phyloP scores from a whole-genome alignment of 2,113 vertebrate genomes.

The Egretta garzetta region DNA sequence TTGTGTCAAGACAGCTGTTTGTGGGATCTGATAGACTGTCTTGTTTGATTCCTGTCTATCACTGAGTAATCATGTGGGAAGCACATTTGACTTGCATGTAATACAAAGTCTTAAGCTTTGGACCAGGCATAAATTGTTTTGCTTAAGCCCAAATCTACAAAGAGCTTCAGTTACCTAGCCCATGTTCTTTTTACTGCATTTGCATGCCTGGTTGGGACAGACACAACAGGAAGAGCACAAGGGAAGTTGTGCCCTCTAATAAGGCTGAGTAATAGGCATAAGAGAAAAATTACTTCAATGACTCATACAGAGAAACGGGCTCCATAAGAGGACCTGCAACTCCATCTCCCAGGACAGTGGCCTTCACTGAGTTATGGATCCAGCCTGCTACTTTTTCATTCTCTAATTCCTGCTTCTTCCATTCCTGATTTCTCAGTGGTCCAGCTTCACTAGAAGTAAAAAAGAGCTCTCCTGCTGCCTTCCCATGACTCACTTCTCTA shows the following conservation, averaged over 20 bases:
- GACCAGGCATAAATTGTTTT: not conserved
- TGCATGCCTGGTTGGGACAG: not conserved
- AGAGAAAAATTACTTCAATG: not conserved
- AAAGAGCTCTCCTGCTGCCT: not conserved
- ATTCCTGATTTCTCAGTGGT: not conserved
- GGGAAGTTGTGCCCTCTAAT: not conserved
- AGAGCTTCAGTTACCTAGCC: not conserved
- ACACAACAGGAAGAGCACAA: not conserved
- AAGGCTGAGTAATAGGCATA: not conserved
- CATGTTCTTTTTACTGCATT: not conserved
- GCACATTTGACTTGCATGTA: not conserved
- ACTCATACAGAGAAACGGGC: fast-evolving
- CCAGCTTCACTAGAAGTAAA: not conserved
- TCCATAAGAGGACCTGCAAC: not conserved
- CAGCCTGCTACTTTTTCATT: not conserved
- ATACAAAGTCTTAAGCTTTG: not conserved
- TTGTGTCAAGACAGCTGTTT: not conserved
- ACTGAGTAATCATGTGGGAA: not conserved
- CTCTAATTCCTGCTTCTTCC: not conserved
- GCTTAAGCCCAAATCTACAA: not conserved
- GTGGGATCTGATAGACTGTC: not conserved
- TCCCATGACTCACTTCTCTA: not conserved
- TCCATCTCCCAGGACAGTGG: not conserved
- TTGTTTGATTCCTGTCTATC: not conserved
- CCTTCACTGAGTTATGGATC: not conserved